A percentile compares a stretch with the other conserved stretches of the same genome.
Evolutionary conservation across 2,797 vertebrate genomes (phyloP).

Genomic region (Leptoclinus maculatus): DNA sequence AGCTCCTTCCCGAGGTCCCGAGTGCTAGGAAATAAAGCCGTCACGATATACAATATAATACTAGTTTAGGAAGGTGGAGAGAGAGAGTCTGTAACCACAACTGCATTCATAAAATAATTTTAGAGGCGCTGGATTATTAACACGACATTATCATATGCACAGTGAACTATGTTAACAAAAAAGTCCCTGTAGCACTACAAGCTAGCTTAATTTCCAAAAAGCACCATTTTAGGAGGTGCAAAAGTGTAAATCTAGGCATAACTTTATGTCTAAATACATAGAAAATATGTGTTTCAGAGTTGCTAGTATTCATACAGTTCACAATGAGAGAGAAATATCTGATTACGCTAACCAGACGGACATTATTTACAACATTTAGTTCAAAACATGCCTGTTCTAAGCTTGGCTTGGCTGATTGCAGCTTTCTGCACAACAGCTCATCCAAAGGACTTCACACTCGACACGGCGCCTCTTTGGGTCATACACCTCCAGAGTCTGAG

Average conservation of each 20-base stretch:
- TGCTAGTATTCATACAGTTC: background rate
- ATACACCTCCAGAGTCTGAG: too few relatives aligned
- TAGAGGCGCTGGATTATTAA: too few relatives aligned
- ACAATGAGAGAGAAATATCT: background rate
- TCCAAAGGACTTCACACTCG: background rate
- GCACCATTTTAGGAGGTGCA: background rate
- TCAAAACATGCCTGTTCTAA: too few relatives aligned
- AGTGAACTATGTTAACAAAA: background rate
- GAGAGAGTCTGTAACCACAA: too few relatives aligned
- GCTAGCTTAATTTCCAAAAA: background rate
- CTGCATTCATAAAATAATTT: too few relatives aligned
- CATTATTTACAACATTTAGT: background rate
- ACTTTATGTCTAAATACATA: background rate
- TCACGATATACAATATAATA: too few relatives aligned
- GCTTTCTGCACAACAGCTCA: background rate
- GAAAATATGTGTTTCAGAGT: background rate
- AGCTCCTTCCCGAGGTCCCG: background rate
- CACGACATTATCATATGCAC: too few relatives aligned
- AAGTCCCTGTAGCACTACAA: background rate
- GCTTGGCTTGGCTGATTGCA: background rate
- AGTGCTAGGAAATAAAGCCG: background rate
- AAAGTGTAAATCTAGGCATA: background rate
- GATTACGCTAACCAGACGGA: background rate
- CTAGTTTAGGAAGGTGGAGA: too few relatives aligned
- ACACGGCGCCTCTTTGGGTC: background rate